A percentile compares a stretch with the other conserved stretches of the same genome.
These are phyloP conservation scores for Gnathonemus echidnorhynchus DNA, from an alignment of 2,113 vertebrate genomes.

Conservation along the genomic window DNA sequence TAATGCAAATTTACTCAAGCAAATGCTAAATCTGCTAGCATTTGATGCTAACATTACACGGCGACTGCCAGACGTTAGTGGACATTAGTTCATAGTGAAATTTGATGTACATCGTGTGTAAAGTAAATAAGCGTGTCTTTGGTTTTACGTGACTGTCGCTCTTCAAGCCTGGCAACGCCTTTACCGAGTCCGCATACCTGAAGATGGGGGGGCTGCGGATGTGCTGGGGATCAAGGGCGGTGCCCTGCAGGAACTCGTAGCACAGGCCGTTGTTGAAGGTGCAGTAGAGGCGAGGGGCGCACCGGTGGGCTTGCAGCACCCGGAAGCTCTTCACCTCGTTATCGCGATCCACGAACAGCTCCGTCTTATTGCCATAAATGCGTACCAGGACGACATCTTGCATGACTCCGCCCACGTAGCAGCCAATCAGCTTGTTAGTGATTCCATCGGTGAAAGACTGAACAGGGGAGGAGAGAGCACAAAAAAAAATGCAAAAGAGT, in stretches of 20 bases:
- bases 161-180: background rate
- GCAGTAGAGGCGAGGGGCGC: constrained; percentile 87
- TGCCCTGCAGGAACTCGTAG: constrained; percentile 91
- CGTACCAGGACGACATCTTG: constrained; percentile 88
- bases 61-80: background rate
- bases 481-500: background rate
- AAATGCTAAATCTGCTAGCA: background rate
- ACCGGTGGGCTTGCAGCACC: constrained; percentile 83
- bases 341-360: constrained; percentile 86
- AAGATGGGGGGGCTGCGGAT: constrained; percentile 80
- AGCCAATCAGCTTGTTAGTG: constrained; percentile 93
- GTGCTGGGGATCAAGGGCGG: constrained; percentile 82
- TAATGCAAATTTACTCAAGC: background rate
- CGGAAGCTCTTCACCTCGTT: constrained; percentile 96
- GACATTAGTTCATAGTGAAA: background rate
- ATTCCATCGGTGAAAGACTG: constrained; percentile 95
- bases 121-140: background rate
- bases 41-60: background rate
- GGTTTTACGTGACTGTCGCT: background rate
- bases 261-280: constrained; percentile 96
- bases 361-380: constrained; percentile 94
- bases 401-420: constrained; percentile 72
- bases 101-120: background rate
- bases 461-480: background rate
- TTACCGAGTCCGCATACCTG: constrained; percentile 55